Evolutionary conservation across 2,113 vertebrate species (phyloP).

Genomic region (Manacus vitellinus): DNA sequence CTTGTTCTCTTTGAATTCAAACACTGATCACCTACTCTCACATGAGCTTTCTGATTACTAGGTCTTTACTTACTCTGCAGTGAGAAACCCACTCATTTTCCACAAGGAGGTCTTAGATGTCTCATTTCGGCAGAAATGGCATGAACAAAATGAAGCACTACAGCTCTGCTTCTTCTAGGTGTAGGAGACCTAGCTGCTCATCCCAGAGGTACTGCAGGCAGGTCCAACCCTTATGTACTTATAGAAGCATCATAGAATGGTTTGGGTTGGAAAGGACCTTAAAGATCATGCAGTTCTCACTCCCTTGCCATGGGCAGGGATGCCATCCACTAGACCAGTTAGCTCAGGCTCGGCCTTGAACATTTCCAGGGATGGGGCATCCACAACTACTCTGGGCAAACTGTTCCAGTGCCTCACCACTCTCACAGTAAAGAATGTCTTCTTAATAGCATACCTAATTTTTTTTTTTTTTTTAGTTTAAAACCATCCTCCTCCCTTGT

Average conservation of each 20-base stretch:
- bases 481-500: not conserved
- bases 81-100: not conserved
- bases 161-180: not conserved
- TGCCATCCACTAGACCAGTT: not conserved
- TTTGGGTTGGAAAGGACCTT: not conserved
- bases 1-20: not conserved
- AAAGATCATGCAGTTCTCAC: not conserved
- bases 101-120: not conserved
- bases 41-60: not conserved
- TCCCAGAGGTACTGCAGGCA: not conserved
- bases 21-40: not conserved
- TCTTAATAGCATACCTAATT: not conserved
- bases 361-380: not conserved
- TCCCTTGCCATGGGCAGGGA: not conserved
- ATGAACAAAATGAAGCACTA: not conserved
- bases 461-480: not conserved
- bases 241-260: not conserved
- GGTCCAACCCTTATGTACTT: fast-evolving
- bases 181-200: not conserved
- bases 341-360: not conserved
- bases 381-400: not conserved
- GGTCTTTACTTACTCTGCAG: not conserved
- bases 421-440: not conserved
- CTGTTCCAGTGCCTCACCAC: not conserved
- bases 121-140: not conserved